phyloP scores from a whole-genome alignment of 2,797 vertebrate genomes.

The Alosa sapidissima region DNA sequence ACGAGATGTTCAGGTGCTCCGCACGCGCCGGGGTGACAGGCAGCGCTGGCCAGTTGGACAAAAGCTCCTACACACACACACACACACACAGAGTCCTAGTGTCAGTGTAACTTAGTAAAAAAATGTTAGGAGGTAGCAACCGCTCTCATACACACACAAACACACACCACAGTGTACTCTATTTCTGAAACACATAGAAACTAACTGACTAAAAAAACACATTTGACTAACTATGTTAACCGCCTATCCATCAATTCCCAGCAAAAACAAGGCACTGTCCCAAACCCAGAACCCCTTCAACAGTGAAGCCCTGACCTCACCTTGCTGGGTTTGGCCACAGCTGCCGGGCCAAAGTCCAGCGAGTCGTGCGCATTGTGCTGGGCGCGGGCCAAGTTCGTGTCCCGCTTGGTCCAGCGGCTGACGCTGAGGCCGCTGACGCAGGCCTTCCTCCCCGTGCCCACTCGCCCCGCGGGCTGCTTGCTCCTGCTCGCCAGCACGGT shows the following conservation, averaged over 20 bases:
- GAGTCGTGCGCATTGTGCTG: background rate
- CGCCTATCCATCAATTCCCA: background rate
- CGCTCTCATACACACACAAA: too few species aligned
- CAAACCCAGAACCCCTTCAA: background rate
- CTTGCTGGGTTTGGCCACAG: background rate
- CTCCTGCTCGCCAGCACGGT: background rate
- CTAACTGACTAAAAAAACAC: background rate
- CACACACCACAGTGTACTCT: background rate
- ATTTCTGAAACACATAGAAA: background rate
- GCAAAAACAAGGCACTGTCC: background rate
- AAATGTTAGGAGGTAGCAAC: too few species aligned
- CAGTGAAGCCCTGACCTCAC: background rate
- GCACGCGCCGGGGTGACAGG: conserved; percentile 59
- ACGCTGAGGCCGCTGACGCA: background rate
- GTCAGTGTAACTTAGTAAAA: too few species aligned
- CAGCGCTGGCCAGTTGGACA: conserved; percentile 38
- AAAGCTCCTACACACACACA: background rate
- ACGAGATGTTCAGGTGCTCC: conserved; percentile 55
- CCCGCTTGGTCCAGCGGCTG: background rate
- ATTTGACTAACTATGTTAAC: too few species aligned
- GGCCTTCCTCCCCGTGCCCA: background rate
- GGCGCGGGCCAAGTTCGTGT: background rate
- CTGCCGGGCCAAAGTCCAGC: background rate
- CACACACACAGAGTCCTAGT: background rate
- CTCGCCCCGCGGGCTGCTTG: background rate